Percentiles rank a stretch among this genome's conserved stretches.
Evolutionary conservation across 2,797 vertebrate genomes (phyloP).

Genomic region (Halcyon leucocephala): DNA sequence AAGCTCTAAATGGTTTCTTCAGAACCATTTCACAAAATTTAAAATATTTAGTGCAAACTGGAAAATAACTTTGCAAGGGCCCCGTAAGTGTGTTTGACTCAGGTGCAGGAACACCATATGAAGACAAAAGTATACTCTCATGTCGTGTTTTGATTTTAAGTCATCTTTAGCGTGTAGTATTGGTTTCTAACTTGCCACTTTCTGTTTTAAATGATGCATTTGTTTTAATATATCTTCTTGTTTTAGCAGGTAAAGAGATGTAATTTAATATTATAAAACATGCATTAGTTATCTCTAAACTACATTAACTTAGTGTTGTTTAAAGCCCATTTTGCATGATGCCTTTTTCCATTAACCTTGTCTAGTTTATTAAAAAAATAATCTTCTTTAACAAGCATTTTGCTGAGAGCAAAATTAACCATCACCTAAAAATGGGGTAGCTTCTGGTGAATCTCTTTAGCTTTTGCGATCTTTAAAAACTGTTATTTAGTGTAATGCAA

Average conservation of each 20-base stretch:
- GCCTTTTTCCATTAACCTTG: constrained; percentile 79
- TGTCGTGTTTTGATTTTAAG: constrained; percentile 71
- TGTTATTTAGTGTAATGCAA: constrained; percentile 72
- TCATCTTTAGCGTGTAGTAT: constrained; percentile 69
- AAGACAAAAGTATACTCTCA: constrained; percentile 26
- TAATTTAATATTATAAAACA: constrained; percentile 76
- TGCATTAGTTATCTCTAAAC: constrained; percentile 76
- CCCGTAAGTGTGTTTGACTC: background rate
- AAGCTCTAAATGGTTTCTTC: background rate
- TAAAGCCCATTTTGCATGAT: constrained; percentile 80
- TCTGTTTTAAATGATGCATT: constrained; percentile 79
- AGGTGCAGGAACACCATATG: background rate
- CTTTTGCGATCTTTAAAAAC: constrained; percentile 76
- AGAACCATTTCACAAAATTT: background rate
- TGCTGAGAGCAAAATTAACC: constrained; percentile 82
- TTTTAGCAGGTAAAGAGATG: constrained; percentile 95
- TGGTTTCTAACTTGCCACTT: constrained; percentile 78
- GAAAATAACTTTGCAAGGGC: background rate
- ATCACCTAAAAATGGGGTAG: constrained; percentile 75
- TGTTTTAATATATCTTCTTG: constrained; percentile 88
- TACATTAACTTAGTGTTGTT: constrained; percentile 76
- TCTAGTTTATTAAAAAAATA: constrained; percentile 55
- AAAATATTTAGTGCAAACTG: background rate
- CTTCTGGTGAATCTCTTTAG: constrained; percentile 68
- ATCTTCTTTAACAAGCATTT: constrained; percentile 76